Evolutionary conservation across 2,888 invertebrate species (phyloP), one percentile per base, ranked within the genome.

Genomic region (Amiota minor): DNA sequence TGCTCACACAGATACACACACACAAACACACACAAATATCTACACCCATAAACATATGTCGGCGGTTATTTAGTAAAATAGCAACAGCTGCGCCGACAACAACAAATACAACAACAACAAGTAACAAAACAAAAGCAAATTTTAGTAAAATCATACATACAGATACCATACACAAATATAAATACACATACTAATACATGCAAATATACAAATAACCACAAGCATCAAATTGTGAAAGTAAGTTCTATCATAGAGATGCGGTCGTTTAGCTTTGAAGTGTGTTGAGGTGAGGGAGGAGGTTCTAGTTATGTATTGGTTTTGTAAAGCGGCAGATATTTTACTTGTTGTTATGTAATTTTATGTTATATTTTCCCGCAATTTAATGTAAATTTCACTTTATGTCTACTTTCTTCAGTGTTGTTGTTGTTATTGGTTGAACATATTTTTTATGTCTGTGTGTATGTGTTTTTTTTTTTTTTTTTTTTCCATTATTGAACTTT

Each of bases 11-110:
- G 6, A 35, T 0, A 35, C 6, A 35, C 35, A 35, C 35, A 35
- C 35, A 6, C 35, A 35, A 1, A 35, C 23, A 23, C 23, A 23
- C 23, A 23, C 23, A 23, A 23, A 23, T 23, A 23, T 23, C 23
- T 23, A 23, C 16, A 56, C 56, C n/a, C 53, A 72, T 53, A 69
- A 68, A 71, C 71, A 68, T 65, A 23, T 49, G 61, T 56, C 72
- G 74, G 74, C 75, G 67, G 62, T 73, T 64, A 71, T 74, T 74
- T 35, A 35, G 75, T 75, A 75, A 74, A 55, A 70, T 50, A 62
- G 61, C 49, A 73, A 46, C 69, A 68, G 61, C 62, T 53, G 70
- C 14, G 71, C 67, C 71, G 72, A 71, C 69, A 73, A 65, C 14
- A 67, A 56, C 46, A 72, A 35, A 35, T 35, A 35, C 35, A 4